A percentile compares a stretch with the other conserved stretches of the same genome.
Conservation (phyloP, 2,888 invertebrate genomes). For the Diachrysia chrysitis region DNA sequence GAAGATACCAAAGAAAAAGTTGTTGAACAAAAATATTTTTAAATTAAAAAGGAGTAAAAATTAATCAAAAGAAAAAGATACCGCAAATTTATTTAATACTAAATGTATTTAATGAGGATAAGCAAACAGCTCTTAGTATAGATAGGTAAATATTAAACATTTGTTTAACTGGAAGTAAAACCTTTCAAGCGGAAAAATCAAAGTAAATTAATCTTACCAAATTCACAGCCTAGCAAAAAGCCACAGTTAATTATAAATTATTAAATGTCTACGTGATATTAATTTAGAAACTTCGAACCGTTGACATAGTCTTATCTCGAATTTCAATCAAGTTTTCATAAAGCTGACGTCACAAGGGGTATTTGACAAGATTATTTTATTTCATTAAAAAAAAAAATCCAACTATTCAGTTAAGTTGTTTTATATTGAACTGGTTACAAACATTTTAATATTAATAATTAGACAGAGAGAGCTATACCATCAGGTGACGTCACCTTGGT, state of each 20-base stretch:
- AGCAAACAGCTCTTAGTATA: not conserved
- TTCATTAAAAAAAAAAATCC: too few relatives aligned
- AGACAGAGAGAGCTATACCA: too few relatives aligned
- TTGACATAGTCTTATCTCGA: too few relatives aligned
- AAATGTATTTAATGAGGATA: constrained; percentile 1
- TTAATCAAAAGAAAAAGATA: not conserved
- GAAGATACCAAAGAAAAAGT: too few relatives aligned
- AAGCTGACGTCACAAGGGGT: too few relatives aligned
- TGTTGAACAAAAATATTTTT: too few relatives aligned
- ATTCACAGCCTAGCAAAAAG: not conserved
- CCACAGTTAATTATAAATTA: not conserved
- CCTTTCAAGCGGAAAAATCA: not conserved
- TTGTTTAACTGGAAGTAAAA: not conserved
- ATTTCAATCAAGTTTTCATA: too few relatives aligned
- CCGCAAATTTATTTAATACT: not conserved
- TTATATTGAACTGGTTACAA: too few relatives aligned
- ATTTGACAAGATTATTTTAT: too few relatives aligned
- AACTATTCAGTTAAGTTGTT: too few relatives aligned
- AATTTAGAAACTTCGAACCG: not conserved
- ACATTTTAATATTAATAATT: too few relatives aligned
- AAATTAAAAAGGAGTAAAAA: not conserved
- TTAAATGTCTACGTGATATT: not conserved
- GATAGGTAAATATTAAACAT: not conserved
- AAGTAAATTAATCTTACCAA: not conserved
- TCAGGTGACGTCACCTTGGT: too few relatives aligned